Base-by-base conservation (phyloP, 2,888 invertebrate species). In the Carpatolechia fugitivella region DNA sequence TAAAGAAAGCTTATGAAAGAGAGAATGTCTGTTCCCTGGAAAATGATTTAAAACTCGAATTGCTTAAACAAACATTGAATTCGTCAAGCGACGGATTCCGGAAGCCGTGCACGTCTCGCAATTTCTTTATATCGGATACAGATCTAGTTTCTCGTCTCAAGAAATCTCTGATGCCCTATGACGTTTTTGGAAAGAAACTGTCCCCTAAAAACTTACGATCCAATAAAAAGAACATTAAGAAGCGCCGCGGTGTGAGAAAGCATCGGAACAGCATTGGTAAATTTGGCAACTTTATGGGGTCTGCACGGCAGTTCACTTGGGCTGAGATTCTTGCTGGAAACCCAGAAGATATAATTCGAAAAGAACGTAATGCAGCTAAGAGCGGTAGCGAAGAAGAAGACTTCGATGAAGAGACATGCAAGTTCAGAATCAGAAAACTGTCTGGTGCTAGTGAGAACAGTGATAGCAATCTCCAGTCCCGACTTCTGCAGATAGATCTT, bases 161-260 rank as follows among this genome's bases (percentile, higher is more conserved):
- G 60, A 90, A 90, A 63, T 85, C 86, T 33, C 80, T 86, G 57
- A 91, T 87, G 84, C 91, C 87, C 35, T 91, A 83, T 66, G 90
- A 88, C 3, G 72, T 88, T 49, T 77, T 91, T 1, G 89, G 89
- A 5, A 90, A 91, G 58, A 90, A 90, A 58, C 65, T 93, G 0
- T 92, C 93, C 0, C 92, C 93, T 0, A 93, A 93, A 67, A 93
- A 93, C 74, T 82, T 94, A 64, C 88, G 94, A 14, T 92, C 93
- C 0, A 92, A 92, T 55, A 89, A 91, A 66, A 92, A 91, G 30
- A 82, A 80, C 31, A 68, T 91, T 3, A 72, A 79, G 47, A 87
- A 85, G 62, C 91, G 91, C 52, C 82, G 78, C 33, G 89, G 91
- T 24, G 80, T 89, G 4, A 85, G 80, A 59, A 77, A 82, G 29